Conservation (phyloP, 2,888 invertebrate genomes). For the Autographa pulchrina region DNA sequence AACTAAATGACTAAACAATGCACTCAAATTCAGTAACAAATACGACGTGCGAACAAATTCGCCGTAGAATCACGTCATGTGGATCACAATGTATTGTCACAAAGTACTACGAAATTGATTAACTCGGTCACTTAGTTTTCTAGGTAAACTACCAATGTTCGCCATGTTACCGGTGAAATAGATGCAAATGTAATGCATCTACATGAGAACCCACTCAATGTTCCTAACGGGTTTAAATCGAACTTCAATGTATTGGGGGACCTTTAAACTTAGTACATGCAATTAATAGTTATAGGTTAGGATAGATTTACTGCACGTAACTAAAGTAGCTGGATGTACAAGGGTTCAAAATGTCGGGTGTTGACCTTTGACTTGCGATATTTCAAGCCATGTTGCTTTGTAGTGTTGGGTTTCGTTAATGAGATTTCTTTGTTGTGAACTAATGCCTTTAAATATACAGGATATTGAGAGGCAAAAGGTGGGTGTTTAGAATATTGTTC, state of each 20-base stretch:
- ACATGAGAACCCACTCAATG: conserved; percentile 55
- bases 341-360: conserved; percentile 1
- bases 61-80: conserved; percentile 38
- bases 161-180: conserved; percentile 37
- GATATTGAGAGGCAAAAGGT: background rate
- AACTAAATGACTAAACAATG: conserved; percentile 20
- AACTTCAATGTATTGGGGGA: conserved; percentile 65
- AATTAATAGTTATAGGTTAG: conserved; percentile 18
- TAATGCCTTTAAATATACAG: background rate
- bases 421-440: background rate
- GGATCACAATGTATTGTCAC: conserved; percentile 7
- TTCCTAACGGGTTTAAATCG: conserved; percentile 58
- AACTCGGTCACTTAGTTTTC: conserved; percentile 50
- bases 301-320: background rate
- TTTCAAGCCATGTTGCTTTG: background rate
- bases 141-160: conserved; percentile 24
- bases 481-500: background rate
- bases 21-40: conserved; percentile 8
- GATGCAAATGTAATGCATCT: conserved; percentile 55
- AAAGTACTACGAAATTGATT: conserved; percentile 38
- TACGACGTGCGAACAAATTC: conserved; percentile 19
- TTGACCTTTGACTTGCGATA: background rate
- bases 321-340: conserved; percentile 4
- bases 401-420: background rate
- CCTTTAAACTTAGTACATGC: conserved; percentile 62